Evolutionary conservation across 2,888 invertebrate genomes (phyloP), one percentile per base, ranked within the genome.

Genomic region (Chorisops tibialis): DNA sequence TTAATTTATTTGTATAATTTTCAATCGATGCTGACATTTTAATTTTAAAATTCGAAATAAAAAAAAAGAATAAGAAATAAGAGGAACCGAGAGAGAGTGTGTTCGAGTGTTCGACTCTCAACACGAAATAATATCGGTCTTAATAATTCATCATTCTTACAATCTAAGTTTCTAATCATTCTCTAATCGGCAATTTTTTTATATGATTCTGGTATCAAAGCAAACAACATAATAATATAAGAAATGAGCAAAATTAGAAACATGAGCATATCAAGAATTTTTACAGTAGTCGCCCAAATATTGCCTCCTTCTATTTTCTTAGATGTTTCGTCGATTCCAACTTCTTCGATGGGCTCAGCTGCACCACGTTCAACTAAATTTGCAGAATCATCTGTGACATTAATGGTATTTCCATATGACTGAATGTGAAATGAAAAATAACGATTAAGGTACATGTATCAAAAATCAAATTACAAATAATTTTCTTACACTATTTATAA

Each of bases 401-500:
- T 37, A 9, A 49, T 49, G 24, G 49, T 41, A 22, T 59, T 59
- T n/a, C n/a, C n/a, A n/a, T n/a, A n/a, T 12, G 49, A 18, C 4
- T 49, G 49, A 24, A 49, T 59, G 49, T 59, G 14, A 3, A 58
- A 59, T 2, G 7, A 45, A 7, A 51, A 24, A 38, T 19, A n/a
- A n/a, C n/a, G n/a, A n/a, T n/a, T n/a, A n/a, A n/a, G n/a, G n/a
- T n/a, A n/a, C n/a, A n/a, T n/a, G n/a, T n/a, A n/a, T n/a, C n/a
- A n/a, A n/a, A n/a, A n/a, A n/a, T n/a, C 4, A 49, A 14, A 6
- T 21, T 21, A 24, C 1, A 49, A 11, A 49, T 14, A 49, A 11
- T 4, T 6, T 4, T 38, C 16, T 59, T 60, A 65, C 67, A 22
- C 54, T 63, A 35, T 62, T 61, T 19, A 67, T 63, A 30, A 67